Conservation (phyloP, 2,888 invertebrate genomes). For the Allacma fusca region DNA sequence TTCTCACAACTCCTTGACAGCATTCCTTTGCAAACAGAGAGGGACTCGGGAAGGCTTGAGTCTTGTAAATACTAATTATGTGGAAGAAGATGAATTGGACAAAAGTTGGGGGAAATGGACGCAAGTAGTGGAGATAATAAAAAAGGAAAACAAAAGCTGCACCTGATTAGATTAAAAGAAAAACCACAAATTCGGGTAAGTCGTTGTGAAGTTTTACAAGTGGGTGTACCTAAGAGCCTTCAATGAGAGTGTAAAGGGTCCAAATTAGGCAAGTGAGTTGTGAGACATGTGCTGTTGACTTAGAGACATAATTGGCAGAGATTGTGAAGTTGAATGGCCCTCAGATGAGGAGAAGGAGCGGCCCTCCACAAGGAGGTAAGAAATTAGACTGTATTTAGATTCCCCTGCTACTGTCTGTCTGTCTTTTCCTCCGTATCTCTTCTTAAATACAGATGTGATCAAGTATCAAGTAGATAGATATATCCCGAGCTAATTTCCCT, state of each 20-base stretch:
- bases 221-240: background rate
- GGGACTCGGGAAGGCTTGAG: background rate
- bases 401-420: background rate
- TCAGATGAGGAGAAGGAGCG: conserved; percentile 35
- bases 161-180: conserved; percentile 1
- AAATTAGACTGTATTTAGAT: conserved; percentile 38
- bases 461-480: no score
- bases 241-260: conserved; percentile 16
- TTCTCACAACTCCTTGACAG: no score
- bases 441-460: background rate
- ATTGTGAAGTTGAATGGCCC: conserved; percentile 41
- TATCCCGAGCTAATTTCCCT: background rate
- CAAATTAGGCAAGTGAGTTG: conserved; percentile 40
- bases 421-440: background rate
- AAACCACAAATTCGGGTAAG: conserved; percentile 3
- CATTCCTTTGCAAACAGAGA: no score
- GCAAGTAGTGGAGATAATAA: background rate
- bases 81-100: background rate
- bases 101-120: background rate
- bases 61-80: background rate
- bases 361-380: conserved; percentile 34
- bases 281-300: conserved; percentile 37
- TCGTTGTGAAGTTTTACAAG: background rate
- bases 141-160: conserved; percentile 2
- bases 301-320: conserved; percentile 44